These are phyloP conservation scores for Fragum sueziense DNA, from an alignment of 2,888 invertebrate species.

Conservation along the genomic window DNA sequence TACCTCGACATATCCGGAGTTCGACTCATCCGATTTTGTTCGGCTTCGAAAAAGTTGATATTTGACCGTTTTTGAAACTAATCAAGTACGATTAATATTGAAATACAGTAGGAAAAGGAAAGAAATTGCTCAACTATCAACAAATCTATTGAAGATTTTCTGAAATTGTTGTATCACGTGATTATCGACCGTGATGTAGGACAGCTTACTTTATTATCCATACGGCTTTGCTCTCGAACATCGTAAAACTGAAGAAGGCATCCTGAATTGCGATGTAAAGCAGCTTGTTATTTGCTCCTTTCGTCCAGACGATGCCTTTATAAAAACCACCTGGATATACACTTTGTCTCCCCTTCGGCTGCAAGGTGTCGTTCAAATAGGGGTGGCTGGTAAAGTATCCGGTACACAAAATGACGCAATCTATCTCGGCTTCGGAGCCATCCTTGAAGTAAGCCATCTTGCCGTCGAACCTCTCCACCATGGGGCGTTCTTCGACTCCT, in stretches of 20 bases:
- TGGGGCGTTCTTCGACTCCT: constrained; percentile 52
- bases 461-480: constrained; percentile 34
- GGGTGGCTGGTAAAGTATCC: constrained; percentile 35
- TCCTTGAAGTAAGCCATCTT: constrained; percentile 48
- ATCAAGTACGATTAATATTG: too few relatives aligned
- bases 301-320: constrained; percentile 42
- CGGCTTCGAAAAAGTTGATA: too few relatives aligned
- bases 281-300: constrained; percentile 45
- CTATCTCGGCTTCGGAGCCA: constrained; percentile 45
- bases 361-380: constrained; percentile 26
- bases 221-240: constrained; percentile 53
- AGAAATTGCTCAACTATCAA: too few relatives aligned
- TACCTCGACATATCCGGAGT: neutral
- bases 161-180: too few relatives aligned
- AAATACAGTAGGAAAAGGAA: too few relatives aligned
- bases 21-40: too few relatives aligned
- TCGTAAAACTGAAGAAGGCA: constrained; percentile 46
- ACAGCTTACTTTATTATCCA: constrained; percentile 38
- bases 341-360: constrained; percentile 9
- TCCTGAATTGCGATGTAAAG: constrained; percentile 47
- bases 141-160: neutral
- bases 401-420: constrained; percentile 43
- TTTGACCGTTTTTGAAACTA: too few relatives aligned
- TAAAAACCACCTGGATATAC: constrained; percentile 41
- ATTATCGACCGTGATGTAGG: neutral